Evolutionary conservation across 2,888 invertebrate genomes (phyloP).

Genomic region (Caenorhabditis panamensis): DNA sequence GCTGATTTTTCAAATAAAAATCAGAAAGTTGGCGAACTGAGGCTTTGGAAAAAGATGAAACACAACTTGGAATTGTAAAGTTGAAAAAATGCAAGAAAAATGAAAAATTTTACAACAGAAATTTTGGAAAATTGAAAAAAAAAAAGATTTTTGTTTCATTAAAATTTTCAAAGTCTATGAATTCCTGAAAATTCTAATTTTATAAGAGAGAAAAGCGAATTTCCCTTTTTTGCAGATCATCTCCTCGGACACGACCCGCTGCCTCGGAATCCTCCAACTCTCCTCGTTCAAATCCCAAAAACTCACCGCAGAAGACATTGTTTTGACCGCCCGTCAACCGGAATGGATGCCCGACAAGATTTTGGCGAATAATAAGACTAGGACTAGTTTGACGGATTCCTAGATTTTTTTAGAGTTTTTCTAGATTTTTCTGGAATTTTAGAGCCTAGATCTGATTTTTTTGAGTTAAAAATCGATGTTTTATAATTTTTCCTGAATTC

Average conservation of each 20-base stretch:
- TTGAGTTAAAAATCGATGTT: too few species aligned
- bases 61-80: too few species aligned
- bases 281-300: constrained; percentile 44
- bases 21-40: too few species aligned
- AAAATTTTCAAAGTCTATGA: not conserved
- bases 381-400: constrained; percentile 56
- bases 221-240: constrained; percentile 34
- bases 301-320: constrained; percentile 31
- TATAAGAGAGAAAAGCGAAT: too few species aligned
- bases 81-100: not conserved
- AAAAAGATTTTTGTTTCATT: too few species aligned
- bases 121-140: too few species aligned
- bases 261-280: constrained; percentile 56
- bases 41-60: too few species aligned
- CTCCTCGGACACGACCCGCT: constrained; percentile 44
- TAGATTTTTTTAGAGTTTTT: constrained; percentile 3
- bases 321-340: constrained; percentile 26
- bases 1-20: too few species aligned
- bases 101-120: not conserved
- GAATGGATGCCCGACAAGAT: constrained; percentile 64
- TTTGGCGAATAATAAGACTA: constrained; percentile 45
- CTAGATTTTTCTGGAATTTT: not conserved
- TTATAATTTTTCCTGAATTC: too few species aligned
- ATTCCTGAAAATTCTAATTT: too few species aligned
- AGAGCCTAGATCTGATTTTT: not conserved